Evolutionary conservation across 2,888 invertebrate genomes (phyloP), one percentile per base, ranked within the genome.

Genomic region (Sphecodes monilicornis): DNA sequence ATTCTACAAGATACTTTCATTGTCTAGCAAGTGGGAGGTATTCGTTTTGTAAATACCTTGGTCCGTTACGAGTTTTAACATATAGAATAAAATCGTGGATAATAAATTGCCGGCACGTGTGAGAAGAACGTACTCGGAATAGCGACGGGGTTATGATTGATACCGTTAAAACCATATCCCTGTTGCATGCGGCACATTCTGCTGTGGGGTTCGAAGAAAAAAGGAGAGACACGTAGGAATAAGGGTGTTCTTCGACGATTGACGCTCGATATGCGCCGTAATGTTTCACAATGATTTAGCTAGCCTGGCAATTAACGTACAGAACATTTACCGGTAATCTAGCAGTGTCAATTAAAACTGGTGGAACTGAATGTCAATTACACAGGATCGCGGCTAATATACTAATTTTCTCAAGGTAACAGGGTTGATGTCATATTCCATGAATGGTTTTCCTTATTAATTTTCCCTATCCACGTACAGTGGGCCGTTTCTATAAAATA

Each of bases 121-220:
- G 73, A 78, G 78, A 70, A 36, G 68, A 84, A 77, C 78, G 54
- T 77, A 68, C 60, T 50, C 36, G 73, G 64, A 73, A 80, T 70
- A 89, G 79, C 82, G 88, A 86, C 89, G 88, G 81, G 80, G 82
- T 90, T 82, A 90, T 93, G 92, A 93, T 93, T 90, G 92, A 93
- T 93, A 88, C 89, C 89, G 91, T 91, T 93, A 92, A 93, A 93
- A 93, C 92, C 93, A 92, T 92, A 93, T 90, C 89, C 93, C 88
- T 93, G 93, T 93, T 88, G 82, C 75, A 76, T 73, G 86, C 50
- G 60, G 76, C 75, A 72, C 10, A 18, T 18, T 22, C 66, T 22
- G 68, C 39, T 22, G 76, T 50, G 78, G 60, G 29, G 57, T 54
- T 54, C 46, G 46, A 32, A 41, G 41, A 36, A 54, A 70, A 80